These are phyloP conservation scores for Ciconia nigra DNA, from an alignment of 2,797 vertebrate genomes.

Conservation along the genomic window DNA sequence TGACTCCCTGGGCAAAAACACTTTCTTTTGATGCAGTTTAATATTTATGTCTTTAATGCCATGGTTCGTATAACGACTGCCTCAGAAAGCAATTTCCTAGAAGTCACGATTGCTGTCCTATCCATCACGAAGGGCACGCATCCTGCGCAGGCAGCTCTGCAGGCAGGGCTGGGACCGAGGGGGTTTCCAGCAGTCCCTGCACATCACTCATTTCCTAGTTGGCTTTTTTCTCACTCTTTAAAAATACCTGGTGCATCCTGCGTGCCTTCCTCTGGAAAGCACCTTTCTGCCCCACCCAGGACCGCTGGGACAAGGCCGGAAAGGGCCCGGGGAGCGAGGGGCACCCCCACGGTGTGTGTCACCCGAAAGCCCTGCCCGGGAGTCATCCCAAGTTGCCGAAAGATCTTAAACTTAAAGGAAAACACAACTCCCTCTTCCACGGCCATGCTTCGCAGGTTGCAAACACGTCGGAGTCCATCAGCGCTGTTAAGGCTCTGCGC, in stretches of 20 bases:
- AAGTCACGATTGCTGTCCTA: neutral
- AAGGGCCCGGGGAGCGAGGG: neutral
- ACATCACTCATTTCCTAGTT: neutral
- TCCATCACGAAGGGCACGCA: neutral
- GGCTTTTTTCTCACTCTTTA: neutral
- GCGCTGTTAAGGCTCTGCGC: neutral
- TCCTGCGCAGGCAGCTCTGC: neutral
- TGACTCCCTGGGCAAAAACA: neutral
- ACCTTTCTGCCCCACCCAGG: neutral
- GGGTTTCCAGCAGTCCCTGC: neutral
- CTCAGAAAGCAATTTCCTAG: neutral
- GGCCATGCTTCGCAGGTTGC: accelerated
- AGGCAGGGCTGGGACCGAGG: neutral
- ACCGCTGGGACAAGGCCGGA: neutral
- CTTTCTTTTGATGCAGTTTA: neutral
- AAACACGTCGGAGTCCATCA: accelerated
- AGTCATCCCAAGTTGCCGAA: neutral
- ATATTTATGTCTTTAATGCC: neutral
- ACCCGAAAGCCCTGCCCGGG: neutral
- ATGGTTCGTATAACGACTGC: neutral
- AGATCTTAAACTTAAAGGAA: neutral
- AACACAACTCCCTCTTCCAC: neutral
- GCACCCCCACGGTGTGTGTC: neutral
- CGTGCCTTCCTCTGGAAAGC: neutral
- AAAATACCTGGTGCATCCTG: neutral